Evolutionary conservation across 2,888 invertebrate species (phyloP), one percentile per base, ranked within the genome.

Genomic region (Anoncus sp.): DNA sequence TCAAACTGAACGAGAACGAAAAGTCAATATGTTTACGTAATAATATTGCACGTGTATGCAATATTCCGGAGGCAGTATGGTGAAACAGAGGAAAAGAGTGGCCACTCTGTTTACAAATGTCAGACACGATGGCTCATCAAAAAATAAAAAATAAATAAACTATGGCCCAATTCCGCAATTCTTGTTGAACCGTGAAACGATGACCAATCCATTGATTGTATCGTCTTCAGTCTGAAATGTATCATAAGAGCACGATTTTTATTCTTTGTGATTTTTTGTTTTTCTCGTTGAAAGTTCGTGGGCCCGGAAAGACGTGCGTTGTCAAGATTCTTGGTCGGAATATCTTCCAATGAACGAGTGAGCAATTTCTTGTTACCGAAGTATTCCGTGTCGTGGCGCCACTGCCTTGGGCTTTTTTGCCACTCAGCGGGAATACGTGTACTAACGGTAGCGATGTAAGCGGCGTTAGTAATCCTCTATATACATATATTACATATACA

Each of bases 381-480:
- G 18, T 20, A 35, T 45, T 67, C 57, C 43, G 67, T 35, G 35
- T 67, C 57, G 57, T 57, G 57, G 67, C 55, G 67, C 55, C 67
- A 57, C 57, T 67, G 67, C 67, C 67, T 67, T 31, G 45, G 31
- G 55, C 57, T 57, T 57, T 66, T 57, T 69, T 57, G 55, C 67
- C 45, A 69, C 69, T 69, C 55, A 20, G 31, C 22, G 67, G 53
- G 43, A 55, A 45, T 47, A 35, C 20, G 69, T 51, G 70, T 47
- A 55, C 62, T 63, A 75, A 57, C 65, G 60, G 45, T 76, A 45
- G 65, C 51, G 43, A 45, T 38, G n/a, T 24, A 45, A 53, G 53
- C 45, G 53, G 45, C 60, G 67, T 20, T 47, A n/a, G 35, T 47
- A 51, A 35, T 65, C 35, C 20, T 49, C 7, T 38, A 16, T 20